These are phyloP conservation scores for Venustoraphidia nigricollis DNA, from an alignment of 2,888 invertebrate genomes.

Conservation along the genomic window DNA sequence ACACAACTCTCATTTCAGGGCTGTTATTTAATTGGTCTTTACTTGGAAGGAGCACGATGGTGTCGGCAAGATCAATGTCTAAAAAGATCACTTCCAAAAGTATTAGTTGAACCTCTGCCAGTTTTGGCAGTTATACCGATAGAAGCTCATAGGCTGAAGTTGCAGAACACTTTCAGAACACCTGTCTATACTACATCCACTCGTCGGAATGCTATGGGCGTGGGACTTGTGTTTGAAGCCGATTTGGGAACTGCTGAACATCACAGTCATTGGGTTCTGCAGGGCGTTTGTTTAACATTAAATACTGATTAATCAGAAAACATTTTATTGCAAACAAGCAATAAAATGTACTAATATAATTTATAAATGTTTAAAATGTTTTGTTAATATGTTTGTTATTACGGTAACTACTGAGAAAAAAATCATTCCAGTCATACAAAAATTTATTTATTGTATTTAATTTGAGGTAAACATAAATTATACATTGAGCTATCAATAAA, in stretches of 20 bases:
- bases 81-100: slow-evolving; percentile 61
- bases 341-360: neutral
- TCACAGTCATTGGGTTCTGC: slow-evolving; percentile 76
- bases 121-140: slow-evolving; percentile 75
- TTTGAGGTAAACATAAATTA: slow-evolving; percentile 50
- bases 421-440: neutral
- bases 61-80: slow-evolving; percentile 54
- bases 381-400: neutral
- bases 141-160: slow-evolving; percentile 65
- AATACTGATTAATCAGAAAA: slow-evolving; percentile 51
- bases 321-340: slow-evolving; percentile 1
- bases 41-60: slow-evolving; percentile 82
- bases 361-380: neutral
- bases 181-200: slow-evolving; percentile 84
- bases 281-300: slow-evolving; percentile 76
- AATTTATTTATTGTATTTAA: slow-evolving; percentile 19
- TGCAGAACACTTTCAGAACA: slow-evolving; percentile 74
- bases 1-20: slow-evolving; percentile 34
- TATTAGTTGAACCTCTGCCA: slow-evolving; percentile 71
- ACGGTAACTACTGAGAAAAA: neutral
- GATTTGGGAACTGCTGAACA: slow-evolving; percentile 72
- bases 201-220: slow-evolving; percentile 81
- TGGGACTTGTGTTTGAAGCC: slow-evolving; percentile 81
- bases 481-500: slow-evolving; percentile 48
- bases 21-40: slow-evolving; percentile 64